Evolutionary conservation across 2,888 invertebrate genomes (phyloP), one percentile per base, ranked within the genome.

Genomic region (Seladonia tumulorum): DNA sequence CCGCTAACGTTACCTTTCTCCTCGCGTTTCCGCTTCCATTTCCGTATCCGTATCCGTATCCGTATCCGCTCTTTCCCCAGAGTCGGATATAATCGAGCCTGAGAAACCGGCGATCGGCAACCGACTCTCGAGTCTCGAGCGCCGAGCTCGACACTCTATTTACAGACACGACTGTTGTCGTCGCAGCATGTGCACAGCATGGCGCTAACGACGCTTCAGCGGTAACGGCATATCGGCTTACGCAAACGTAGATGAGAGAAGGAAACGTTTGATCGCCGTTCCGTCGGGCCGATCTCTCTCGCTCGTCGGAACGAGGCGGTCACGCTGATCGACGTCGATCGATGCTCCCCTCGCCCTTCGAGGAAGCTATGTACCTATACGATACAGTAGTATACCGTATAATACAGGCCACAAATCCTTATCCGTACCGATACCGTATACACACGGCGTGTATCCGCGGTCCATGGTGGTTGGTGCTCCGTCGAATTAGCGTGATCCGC

Each of bases 151-250:
- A 72, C 76, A 81, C 85, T 70, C 60, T 25, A 63, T 71, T 35
- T 78, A 83, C 63, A 70, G 75, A 80, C 78, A 85, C 91, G 87
- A 76, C 87, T 82, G 53, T 80, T 87, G 66, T 68, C 66, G 90
- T 90, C n/a, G 91, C 90, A 91, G 94, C 94, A 94, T 94, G 93
- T 93, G 93, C 93, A 92, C 92, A 93, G 94, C 93, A 93, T 94
- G 94, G 91, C 92, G 91, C 90, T 88, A 88, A 83, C 57, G 83
- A 88, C 81, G 91, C 91, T 91, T 91, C 86, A 35, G 35, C 79
- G 87, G 39, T 35, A 35, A 25, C 16, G 57, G 45, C 53, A 60
- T n/a, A n/a, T 76, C 76, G 60, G 70, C 70, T 70, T 70, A 42
- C 70, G 70, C 70, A 42, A 70, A 70, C 42, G 68, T 68, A 68